Evolutionary conservation across 2,888 invertebrate species (phyloP), one percentile per base, ranked within the genome.

Genomic region (Entomobrya multifasciata): DNA sequence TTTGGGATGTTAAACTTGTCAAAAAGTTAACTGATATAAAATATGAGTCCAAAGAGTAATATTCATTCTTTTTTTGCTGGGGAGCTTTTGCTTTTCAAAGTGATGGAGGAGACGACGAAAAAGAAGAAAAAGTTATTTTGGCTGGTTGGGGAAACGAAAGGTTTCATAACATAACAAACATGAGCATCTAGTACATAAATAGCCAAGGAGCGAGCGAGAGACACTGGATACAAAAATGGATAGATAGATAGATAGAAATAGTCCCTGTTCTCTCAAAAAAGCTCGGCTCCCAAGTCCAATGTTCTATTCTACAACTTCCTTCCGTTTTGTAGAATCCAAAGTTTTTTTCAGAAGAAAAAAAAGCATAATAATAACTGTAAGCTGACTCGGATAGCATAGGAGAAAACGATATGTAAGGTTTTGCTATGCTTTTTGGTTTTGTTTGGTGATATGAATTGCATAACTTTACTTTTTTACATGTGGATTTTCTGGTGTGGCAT

Each of bases 1-100:
- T 52, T 72, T 78, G 85, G 85, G 85, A 85, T 78, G 85, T 85
- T 85, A 85, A 85, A 85, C 78, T 85, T 85, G 85, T 85, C 85
- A 85, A 70, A 85, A 85, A 85, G 85, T 85, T 85, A 85, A 85
- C 85, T 55, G 20, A 49, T 77, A 67, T 85, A 77, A 85, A 85
- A 85, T 85, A 85, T 85, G 85, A 78, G 85, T 85, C 85, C 78
- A 62, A 85, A 72, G 85, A 85, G 85, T 85, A 78, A 85, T 85
- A 85, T 78, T 62, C 78, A 85, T 85, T 67, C 84, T 76, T 60
- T 74, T 83, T n/a, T 78, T 41, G 62, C 17, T 25, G 57, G 57
- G 57, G 57, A 57, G 57, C 22, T 57, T 1, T 57, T 25, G 17
- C 3, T 55, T 55, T 55, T 55, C 1, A 72, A 72, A 72, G 27